These are phyloP conservation scores for Napeogenes sylphis DNA, from an alignment of 2,888 invertebrate genomes.

Conservation along the genomic window DNA sequence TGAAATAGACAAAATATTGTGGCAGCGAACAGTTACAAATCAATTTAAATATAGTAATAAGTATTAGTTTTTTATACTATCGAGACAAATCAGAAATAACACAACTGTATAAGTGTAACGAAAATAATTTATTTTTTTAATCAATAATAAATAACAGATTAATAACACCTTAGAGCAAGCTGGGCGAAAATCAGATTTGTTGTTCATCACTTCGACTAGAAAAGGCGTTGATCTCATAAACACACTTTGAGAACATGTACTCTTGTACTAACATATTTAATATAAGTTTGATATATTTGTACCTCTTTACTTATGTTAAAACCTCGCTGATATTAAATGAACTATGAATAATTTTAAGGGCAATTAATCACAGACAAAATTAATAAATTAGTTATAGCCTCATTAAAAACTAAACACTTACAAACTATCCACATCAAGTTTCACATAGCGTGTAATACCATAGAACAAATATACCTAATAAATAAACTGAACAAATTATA, in stretches of 20 bases:
- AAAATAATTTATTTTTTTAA: conserved; percentile 44
- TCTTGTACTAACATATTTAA: background rate
- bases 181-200: conserved; percentile 12
- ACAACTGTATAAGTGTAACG: conserved; percentile 31
- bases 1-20: no score
- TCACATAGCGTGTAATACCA: background rate
- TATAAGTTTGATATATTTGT: background rate
- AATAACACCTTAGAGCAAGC: conserved; percentile 36
- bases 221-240: conserved; percentile 1
- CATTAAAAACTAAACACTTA: conserved; percentile 29
- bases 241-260: background rate
- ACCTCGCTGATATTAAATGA: background rate
- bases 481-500: conserved; percentile 17
- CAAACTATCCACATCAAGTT: background rate
- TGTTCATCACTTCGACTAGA: conserved; percentile 24
- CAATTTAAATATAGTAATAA: no score
- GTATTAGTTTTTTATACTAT: no score
- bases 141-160: conserved; percentile 39
- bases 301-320: background rate
- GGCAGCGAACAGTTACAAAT: no score
- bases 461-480: background rate
- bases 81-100: background rate
- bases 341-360: conserved; percentile 17
- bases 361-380: conserved; percentile 41
- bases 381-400: conserved; percentile 41